These are phyloP conservation scores for Loris lydekkerianus DNA, from an alignment of 2,797 vertebrate genomes.

Conservation along the genomic window DNA sequence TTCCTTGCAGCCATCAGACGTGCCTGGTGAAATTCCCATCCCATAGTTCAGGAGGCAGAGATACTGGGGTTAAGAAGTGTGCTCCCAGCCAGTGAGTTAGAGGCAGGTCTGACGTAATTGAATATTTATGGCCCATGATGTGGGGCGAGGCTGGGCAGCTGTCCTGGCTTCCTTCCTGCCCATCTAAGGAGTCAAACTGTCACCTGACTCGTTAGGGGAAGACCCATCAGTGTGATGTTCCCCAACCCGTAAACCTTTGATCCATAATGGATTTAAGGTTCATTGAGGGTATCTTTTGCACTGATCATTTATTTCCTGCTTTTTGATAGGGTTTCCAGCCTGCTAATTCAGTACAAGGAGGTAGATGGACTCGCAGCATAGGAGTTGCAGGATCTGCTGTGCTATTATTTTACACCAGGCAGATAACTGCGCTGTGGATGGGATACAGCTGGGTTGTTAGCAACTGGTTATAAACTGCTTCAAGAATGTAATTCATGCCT, in stretches of 20 bases:
- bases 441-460: background rate
- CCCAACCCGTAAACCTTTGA: background rate
- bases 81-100: background rate
- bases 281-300: background rate
- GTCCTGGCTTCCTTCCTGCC: background rate
- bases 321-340: constrained; percentile 22
- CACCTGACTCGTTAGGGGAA: background rate
- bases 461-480: constrained; percentile 36
- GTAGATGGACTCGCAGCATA: background rate
- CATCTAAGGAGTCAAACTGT: background rate
- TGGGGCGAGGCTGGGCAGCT: background rate
- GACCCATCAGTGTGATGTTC: accelerated
- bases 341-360: background rate
- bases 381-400: background rate
- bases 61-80: background rate
- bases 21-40: background rate
- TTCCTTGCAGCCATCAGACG: constrained; percentile 11
- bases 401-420: background rate
- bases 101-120: background rate
- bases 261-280: background rate
- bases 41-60: constrained; percentile 14
- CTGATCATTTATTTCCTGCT: background rate
- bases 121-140: background rate
- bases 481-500: constrained; percentile 8
- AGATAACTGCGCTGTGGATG: background rate